These are phyloP conservation scores for Acanthochromis polyacanthus DNA, from an alignment of 2,113 vertebrate genomes.

Conservation along the genomic window DNA sequence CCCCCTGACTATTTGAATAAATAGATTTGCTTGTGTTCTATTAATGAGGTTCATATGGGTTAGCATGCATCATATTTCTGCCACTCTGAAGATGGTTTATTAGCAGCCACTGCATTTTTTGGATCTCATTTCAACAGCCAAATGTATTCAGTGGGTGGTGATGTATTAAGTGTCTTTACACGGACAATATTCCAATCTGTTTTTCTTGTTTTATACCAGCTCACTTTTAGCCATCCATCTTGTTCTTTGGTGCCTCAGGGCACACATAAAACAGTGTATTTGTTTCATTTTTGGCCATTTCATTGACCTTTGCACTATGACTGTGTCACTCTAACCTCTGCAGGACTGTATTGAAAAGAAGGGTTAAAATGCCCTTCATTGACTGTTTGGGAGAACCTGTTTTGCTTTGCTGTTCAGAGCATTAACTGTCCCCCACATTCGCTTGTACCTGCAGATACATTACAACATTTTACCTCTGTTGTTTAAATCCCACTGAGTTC, in stretches of 20 bases:
- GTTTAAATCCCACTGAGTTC: neutral
- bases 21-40: slow-evolving; percentile 81
- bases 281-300: neutral
- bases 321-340: slow-evolving; percentile 30
- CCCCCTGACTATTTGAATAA: slow-evolving; percentile 78
- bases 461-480: neutral
- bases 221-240: slow-evolving; percentile 32
- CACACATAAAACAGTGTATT: neutral
- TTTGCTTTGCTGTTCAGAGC: slow-evolving; percentile 8
- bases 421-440: neutral
- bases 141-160: slow-evolving; percentile 72
- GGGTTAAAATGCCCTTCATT: slow-evolving; percentile 49
- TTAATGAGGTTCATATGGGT: slow-evolving; percentile 81
- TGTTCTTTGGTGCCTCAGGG: slow-evolving; percentile 9
- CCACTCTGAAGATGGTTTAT: slow-evolving; percentile 74
- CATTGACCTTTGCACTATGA: slow-evolving; percentile 18
- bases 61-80: slow-evolving; percentile 73
- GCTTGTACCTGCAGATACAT: no score
- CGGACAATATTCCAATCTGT: slow-evolving; percentile 63
- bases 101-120: slow-evolving; percentile 69
- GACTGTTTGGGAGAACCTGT: slow-evolving; percentile 37
- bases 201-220: slow-evolving; percentile 42
- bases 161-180: slow-evolving; percentile 71
- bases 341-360: slow-evolving; percentile 27
- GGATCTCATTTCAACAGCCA: slow-evolving; percentile 76